phyloP scores from a whole-genome alignment of 2,113 vertebrate species.

The Phalacrocorax aristotelis region DNA sequence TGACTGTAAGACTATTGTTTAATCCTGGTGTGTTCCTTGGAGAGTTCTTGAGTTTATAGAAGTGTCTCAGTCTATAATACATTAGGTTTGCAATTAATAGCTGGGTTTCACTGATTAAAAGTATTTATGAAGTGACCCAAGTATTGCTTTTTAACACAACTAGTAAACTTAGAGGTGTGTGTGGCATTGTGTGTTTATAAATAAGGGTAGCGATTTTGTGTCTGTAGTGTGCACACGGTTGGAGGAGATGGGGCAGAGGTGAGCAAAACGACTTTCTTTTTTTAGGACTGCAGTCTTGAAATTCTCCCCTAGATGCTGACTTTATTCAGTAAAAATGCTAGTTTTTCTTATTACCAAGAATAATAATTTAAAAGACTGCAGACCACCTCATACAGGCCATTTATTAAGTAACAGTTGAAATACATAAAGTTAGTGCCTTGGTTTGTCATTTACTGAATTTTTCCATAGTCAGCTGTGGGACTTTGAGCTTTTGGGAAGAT shows the following conservation, averaged over 20 bases:
- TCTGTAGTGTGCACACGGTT: background rate
- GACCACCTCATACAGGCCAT: background rate
- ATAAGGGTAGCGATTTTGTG: background rate
- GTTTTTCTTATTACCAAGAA: background rate
- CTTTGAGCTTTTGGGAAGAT: background rate
- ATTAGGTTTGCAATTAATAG: conserved; percentile 31
- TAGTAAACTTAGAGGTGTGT: background rate
- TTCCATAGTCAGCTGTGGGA: background rate
- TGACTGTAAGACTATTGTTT: conserved; percentile 13
- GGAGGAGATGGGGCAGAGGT: background rate
- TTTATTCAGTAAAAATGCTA: background rate
- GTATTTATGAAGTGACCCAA: background rate
- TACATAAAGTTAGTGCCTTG: background rate
- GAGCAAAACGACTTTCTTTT: background rate
- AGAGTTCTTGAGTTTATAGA: conserved; percentile 32
- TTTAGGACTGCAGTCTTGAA: background rate
- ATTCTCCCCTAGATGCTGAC: background rate
- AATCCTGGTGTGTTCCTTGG: conserved; percentile 17
- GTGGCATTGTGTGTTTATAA: background rate
- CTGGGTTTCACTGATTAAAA: background rate
- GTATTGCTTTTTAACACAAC: background rate
- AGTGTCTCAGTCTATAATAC: background rate
- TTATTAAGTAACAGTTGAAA: background rate
- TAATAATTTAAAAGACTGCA: background rate
- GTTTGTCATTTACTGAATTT: background rate